phyloP scores from a whole-genome alignment of 2,797 vertebrate species.

The Mycteria americana region DNA sequence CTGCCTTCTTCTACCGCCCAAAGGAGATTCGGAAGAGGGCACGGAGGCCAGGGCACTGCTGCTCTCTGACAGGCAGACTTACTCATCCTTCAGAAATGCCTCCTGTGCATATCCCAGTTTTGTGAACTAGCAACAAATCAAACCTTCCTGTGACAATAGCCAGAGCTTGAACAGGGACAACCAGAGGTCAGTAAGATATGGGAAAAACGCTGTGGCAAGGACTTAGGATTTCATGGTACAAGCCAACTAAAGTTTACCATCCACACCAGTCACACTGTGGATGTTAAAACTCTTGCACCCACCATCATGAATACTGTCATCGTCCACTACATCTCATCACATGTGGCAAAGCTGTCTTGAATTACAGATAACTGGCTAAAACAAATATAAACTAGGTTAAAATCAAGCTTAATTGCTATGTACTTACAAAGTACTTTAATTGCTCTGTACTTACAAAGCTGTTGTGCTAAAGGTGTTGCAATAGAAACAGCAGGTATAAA shows the following conservation, averaged over 20 bases:
- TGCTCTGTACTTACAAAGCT: neutral
- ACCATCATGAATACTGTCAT: neutral
- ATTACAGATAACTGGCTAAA: neutral
- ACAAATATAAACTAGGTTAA: neutral
- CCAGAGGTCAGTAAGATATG: accelerated
- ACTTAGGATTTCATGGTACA: neutral
- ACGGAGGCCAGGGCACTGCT: neutral
- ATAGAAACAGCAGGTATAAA: neutral
- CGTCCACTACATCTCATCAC: neutral
- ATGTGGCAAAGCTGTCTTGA: neutral
- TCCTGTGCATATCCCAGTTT: neutral
- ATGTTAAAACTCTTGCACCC: neutral
- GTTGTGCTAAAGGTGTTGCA: neutral
- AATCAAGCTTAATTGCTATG: neutral
- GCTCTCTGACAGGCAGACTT: neutral
- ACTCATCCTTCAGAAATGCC: accelerated
- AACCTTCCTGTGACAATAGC: neutral
- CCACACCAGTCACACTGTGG: neutral
- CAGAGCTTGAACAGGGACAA: neutral
- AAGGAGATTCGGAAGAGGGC: neutral
- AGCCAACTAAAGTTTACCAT: neutral
- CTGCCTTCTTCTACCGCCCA: accelerated
- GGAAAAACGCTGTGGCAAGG: neutral
- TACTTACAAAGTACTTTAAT: too few species aligned
- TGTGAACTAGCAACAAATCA: neutral